A percentile compares a stretch with the other conserved stretches of the same genome.
Conservation (phyloP, 2,113 vertebrate genomes). For the Cavia porcellus region DNA sequence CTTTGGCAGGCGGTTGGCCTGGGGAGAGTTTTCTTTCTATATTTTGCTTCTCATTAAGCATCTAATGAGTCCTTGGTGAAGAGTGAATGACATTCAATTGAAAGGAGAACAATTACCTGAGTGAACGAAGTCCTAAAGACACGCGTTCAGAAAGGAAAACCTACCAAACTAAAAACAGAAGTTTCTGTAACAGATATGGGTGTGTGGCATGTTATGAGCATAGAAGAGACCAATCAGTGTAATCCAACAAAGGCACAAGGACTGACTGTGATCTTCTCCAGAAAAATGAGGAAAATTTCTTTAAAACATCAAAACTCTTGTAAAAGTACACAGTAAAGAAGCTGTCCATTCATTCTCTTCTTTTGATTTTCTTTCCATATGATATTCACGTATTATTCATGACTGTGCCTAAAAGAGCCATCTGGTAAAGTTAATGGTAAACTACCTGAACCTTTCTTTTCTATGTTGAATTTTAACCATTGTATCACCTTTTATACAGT, state of each 20-base stretch:
- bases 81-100: not conserved
- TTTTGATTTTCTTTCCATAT: slow-evolving; percentile 32
- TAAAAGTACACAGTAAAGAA: not conserved
- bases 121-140: not conserved
- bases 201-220: not conserved
- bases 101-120: not conserved
- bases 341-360: not conserved
- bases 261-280: not conserved
- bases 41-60: not conserved
- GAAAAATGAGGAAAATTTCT: not conserved
- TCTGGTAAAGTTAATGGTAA: slow-evolving; percentile 73
- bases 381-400: slow-evolving; percentile 71
- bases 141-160: not conserved
- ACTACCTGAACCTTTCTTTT: slow-evolving; percentile 68
- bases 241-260: not conserved
- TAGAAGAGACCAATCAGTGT: not conserved
- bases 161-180: not conserved
- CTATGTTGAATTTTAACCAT: not conserved
- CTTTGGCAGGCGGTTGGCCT: not conserved
- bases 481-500: slow-evolving; percentile 42
- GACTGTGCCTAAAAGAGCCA: slow-evolving; percentile 53
- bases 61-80: slow-evolving; percentile 22
- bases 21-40: slow-evolving; percentile 16
- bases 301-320: not conserved
- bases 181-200: not conserved